phyloP scores from a whole-genome alignment of 2,888 invertebrate genomes.

The Acanthococcus lagerstroemiae region DNA sequence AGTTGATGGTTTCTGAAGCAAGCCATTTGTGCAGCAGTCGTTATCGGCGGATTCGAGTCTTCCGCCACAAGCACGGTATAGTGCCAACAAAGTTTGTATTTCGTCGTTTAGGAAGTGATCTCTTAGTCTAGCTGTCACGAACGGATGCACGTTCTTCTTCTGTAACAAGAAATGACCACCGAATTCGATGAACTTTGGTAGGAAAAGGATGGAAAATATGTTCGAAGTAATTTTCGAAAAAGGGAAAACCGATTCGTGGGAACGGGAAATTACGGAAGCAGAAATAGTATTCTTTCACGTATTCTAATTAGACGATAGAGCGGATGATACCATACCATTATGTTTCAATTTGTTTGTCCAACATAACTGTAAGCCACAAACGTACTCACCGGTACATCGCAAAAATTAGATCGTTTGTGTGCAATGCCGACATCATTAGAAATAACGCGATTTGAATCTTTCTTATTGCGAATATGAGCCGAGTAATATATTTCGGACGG shows the following conservation, averaged over 20 bases:
- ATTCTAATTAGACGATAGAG: too few species aligned
- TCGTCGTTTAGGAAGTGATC: slow-evolving; percentile 53
- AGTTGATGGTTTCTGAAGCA: background rate
- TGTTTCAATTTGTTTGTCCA: too few species aligned
- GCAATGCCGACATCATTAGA: background rate
- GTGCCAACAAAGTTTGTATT: slow-evolving; percentile 63
- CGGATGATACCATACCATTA: too few species aligned
- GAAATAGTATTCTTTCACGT: too few species aligned
- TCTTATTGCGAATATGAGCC: slow-evolving; percentile 45
- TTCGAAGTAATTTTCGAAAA: background rate
- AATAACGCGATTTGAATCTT: background rate
- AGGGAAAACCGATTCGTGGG: too few species aligned
- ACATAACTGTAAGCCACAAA: too few species aligned
- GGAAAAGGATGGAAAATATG: background rate
- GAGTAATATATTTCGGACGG: slow-evolving; percentile 65
- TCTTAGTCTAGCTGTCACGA: slow-evolving; percentile 60
- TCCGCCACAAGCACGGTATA: slow-evolving; percentile 79
- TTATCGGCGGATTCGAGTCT: slow-evolving; percentile 42
- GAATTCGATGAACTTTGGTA: background rate
- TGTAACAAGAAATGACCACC: slow-evolving; percentile 6
- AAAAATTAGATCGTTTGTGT: background rate
- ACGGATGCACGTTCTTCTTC: slow-evolving; percentile 51
- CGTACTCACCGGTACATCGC: background rate
- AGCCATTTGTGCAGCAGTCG: too few species aligned
- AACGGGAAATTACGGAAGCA: too few species aligned